A percentile compares a stretch with the other conserved stretches of the same genome.
Conservation (phyloP, 2,113 vertebrate species). For the Microcebus murinus region DNA sequence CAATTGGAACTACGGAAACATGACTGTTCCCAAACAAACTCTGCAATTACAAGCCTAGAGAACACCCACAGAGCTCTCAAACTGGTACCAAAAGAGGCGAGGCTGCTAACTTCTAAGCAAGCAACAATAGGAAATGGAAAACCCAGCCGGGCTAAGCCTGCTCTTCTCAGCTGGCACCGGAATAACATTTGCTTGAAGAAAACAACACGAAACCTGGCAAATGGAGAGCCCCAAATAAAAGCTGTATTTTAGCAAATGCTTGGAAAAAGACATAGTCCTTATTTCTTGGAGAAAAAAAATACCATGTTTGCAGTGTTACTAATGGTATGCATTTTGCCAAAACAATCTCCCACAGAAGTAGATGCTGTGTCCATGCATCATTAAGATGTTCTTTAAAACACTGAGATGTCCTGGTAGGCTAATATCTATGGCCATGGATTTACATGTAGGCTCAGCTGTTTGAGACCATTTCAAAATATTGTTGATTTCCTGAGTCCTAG, state of each 20-base stretch:
- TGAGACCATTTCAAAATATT: not conserved
- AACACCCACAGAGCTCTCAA: conserved; percentile 34
- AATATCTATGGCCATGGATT: not conserved
- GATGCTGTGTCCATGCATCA: not conserved
- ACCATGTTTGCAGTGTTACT: not conserved
- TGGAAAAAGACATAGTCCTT: not conserved
- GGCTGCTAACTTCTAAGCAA: conserved; percentile 27
- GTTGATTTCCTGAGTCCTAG: not conserved
- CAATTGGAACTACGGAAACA: conserved; percentile 75
- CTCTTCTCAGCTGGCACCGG: conserved; percentile 43
- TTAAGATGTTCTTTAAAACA: not conserved
- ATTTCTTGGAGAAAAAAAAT: not conserved
- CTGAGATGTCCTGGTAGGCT: not conserved
- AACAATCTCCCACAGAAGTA: not conserved
- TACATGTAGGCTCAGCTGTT: not conserved
- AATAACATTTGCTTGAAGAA: not conserved
- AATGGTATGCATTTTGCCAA: not conserved
- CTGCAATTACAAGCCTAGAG: not conserved
- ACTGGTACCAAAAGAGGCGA: not conserved
- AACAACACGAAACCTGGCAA: conserved; percentile 10
- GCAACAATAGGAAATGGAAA: conserved; percentile 24
- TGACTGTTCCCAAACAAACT: conserved; percentile 48
- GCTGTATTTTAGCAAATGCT: not conserved
- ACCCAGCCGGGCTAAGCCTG: not conserved
- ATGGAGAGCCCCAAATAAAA: conserved; percentile 17